Evolutionary conservation across 2,797 vertebrate genomes (phyloP).

Genomic region (Malurus leucopterus): DNA sequence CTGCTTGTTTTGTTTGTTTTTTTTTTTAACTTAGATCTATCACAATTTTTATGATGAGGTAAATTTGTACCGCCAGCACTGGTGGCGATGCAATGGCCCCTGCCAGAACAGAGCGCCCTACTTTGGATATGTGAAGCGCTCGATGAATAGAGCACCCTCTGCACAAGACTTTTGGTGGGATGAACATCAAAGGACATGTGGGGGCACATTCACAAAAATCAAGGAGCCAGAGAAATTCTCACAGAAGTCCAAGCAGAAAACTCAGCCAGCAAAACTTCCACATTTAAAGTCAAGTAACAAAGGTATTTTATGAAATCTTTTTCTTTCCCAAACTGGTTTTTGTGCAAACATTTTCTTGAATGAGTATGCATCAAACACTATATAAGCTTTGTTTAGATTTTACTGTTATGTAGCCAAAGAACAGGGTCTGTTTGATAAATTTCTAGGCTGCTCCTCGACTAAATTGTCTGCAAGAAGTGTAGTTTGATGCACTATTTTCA

Average conservation of each 20-base stretch:
- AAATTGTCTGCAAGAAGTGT: neutral
- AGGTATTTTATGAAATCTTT: conserved; percentile 21
- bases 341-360: neutral
- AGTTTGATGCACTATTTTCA: neutral
- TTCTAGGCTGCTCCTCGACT: neutral
- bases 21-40: conserved; percentile 75
- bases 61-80: conserved; percentile 90
- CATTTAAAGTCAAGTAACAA: neutral
- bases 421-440: neutral
- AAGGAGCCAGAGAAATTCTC: conserved; percentile 90
- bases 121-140: conserved; percentile 89
- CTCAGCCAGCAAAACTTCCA: neutral
- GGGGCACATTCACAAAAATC: conserved; percentile 87
- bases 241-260: conserved; percentile 74
- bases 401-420: neutral
- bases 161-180: conserved; percentile 90
- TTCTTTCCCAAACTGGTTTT: neutral
- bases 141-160: conserved; percentile 91
- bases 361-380: rapidly evolving
- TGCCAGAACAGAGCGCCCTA: conserved; percentile 85
- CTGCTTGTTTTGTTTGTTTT: neutral
- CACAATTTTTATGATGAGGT: conserved; percentile 91
- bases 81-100: conserved; percentile 92
- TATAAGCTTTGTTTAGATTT: neutral
- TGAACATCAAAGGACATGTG: conserved; percentile 85